Conservation (phyloP, 2,113 vertebrate genomes). For the Sterna hirundo region DNA sequence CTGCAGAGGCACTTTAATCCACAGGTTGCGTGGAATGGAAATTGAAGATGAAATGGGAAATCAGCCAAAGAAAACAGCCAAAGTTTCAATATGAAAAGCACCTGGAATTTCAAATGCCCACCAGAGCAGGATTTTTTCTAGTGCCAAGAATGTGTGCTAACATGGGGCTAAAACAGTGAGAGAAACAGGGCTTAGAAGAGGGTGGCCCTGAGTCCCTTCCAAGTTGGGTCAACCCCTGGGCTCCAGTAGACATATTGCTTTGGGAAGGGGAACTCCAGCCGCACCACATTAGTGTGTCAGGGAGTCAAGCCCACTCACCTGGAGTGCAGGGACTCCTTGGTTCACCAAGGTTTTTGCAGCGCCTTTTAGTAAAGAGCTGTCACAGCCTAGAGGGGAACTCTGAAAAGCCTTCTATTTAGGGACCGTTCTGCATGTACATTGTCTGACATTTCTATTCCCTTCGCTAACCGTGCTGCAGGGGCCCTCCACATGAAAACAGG, state of each 20-base stretch:
- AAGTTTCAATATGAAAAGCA: neutral
- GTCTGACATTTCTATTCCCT: neutral
- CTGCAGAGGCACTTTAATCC: neutral
- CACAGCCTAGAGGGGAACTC: neutral
- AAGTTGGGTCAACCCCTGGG: neutral
- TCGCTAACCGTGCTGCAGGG: neutral
- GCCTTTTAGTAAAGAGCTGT: neutral
- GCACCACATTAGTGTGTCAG: accelerated
- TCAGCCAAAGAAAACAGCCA: neutral
- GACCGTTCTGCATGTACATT: accelerated
- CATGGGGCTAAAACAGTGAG: neutral
- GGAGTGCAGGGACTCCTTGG: neutral
- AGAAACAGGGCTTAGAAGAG: neutral
- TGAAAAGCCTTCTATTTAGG: neutral
- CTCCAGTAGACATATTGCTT: neutral
- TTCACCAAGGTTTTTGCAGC: neutral
- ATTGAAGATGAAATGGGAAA: neutral
- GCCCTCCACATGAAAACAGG: neutral
- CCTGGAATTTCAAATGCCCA: neutral
- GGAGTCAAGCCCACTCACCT: neutral
- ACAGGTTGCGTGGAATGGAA: neutral
- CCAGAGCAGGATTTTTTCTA: neutral
- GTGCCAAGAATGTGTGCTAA: neutral
- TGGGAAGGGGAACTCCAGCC: neutral
- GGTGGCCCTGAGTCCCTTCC: neutral